These are phyloP conservation scores for Anseranas semipalmata DNA, from an alignment of 2,113 vertebrate species.

Conservation along the genomic window DNA sequence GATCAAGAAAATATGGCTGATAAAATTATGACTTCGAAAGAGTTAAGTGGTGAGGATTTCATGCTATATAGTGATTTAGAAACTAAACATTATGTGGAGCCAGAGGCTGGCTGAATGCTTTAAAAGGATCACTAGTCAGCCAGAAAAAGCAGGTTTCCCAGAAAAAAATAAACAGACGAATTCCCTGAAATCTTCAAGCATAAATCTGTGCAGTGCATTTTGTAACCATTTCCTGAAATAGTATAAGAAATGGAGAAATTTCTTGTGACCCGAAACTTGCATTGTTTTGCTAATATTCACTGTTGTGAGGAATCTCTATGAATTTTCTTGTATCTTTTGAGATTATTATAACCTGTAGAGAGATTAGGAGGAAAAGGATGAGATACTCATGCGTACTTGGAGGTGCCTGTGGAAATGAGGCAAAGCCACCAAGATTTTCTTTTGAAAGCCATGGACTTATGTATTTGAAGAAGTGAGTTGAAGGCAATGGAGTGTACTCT, in stretches of 20 bases:
- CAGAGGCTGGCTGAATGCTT: background rate
- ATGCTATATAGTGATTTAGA: background rate
- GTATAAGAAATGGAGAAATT: background rate
- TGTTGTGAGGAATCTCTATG: background rate
- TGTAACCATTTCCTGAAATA: background rate
- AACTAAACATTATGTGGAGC: background rate
- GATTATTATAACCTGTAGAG: background rate
- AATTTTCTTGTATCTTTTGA: background rate
- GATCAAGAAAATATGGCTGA: background rate
- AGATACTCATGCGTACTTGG: background rate
- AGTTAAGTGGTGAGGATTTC: background rate
- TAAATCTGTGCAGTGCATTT: background rate
- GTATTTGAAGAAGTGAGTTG: background rate
- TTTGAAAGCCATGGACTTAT: background rate
- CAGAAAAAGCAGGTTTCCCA: background rate
- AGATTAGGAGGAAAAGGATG: background rate
- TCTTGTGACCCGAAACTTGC: background rate
- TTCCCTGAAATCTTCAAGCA: background rate
- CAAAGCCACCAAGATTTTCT: background rate
- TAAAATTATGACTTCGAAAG: background rate
- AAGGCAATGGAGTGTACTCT: background rate
- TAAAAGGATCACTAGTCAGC: background rate
- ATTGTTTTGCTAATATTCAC: background rate
- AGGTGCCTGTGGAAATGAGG: background rate
- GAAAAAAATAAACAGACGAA: background rate